Base-by-base conservation (phyloP, 2,113 vertebrate genomes). In the Dasyornis broadbenti region DNA sequence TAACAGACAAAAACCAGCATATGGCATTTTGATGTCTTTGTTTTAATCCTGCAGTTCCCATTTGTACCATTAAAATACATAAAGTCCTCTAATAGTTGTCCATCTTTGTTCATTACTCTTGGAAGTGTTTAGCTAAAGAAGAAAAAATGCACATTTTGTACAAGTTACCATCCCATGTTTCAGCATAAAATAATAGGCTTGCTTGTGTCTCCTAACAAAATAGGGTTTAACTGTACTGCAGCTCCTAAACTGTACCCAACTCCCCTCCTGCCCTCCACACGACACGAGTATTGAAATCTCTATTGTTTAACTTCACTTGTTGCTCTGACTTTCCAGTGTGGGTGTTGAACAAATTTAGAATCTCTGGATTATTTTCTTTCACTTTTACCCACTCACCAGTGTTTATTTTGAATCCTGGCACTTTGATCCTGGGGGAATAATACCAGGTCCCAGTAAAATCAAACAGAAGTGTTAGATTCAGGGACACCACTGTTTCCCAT, bases 21-120 rank as follows among this genome's bases (percentile, higher is more conserved):
- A 57, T 30, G 47, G 37, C 50, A 90, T 77, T 82, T 92, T 86
- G 87, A 94, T 64, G 68, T 94, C 87, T 93, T 87, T 83, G 64
- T 93, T 94, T 92, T 71, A 95, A 88, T 88, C 87, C 42, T 47
- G 20, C 59, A 59, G 42, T 18, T 94, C 82, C 83, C 80, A 81
- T 40, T 57, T 68, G 60, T 56, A 94, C 80, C 54, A 50, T 78
- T 42, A 77, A 82, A 91, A 72, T 59, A 53, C 1, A 0, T 42
- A 42, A 87, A 94, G 33, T 21, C 54, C 39, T 91, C 76, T 94
- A 94, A 87, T 59, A 73, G 45, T 40, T 82, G 47, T 68, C 90
- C 65, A 53, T 82, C 63, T 92, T 89, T 54, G 33, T 70, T 71
- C 68, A 61, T 92, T 80, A 63, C 49, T 73, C 65, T 63, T 47